These are phyloP conservation scores for Cololabis saira DNA, from an alignment of 2,113 vertebrate species.

Conservation along the genomic window DNA sequence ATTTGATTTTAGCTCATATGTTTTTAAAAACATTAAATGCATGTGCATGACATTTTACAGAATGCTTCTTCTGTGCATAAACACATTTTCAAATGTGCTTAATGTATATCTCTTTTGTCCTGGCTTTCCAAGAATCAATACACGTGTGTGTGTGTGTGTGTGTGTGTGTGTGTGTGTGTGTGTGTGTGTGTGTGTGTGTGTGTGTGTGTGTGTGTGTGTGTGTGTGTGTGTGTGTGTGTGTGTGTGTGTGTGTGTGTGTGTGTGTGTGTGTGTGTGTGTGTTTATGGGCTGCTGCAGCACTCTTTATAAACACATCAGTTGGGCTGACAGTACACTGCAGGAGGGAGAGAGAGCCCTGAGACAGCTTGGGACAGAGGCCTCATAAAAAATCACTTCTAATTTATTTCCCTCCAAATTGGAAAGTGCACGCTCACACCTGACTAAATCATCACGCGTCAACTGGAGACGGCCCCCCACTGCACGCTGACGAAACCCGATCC, in stretches of 20 bases:
- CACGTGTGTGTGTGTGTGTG: no score
- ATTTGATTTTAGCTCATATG: no score
- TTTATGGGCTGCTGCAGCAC: conserved; percentile 59
- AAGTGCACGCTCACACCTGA: conserved; percentile 99
- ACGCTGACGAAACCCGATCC: conserved; percentile 94
- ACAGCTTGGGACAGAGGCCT: conserved; percentile 87
- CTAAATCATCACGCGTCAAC: conserved; percentile 99
- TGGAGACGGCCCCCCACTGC: conserved; percentile 96
- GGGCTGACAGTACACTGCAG: conserved; percentile 80
- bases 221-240: conserved; percentile 36
- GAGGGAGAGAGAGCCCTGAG: conserved; percentile 59
- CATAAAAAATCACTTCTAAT: conserved; percentile 99
- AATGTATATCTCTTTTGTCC: conserved; percentile 33
- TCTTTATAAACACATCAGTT: conserved; percentile 87
- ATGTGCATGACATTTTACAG: no score
- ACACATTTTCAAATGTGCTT: neutral
- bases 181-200: no score
- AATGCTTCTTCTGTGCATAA: conserved; percentile 1
- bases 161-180: no score
- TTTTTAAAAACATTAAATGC: neutral
- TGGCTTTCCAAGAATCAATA: no score
- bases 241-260: conserved; percentile 45
- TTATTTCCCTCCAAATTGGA: conserved; percentile 99
- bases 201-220: no score
- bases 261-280: conserved; percentile 31